Conservation (phyloP, 2,797 vertebrate genomes). For the Pipistrellus pipistrellus region DNA sequence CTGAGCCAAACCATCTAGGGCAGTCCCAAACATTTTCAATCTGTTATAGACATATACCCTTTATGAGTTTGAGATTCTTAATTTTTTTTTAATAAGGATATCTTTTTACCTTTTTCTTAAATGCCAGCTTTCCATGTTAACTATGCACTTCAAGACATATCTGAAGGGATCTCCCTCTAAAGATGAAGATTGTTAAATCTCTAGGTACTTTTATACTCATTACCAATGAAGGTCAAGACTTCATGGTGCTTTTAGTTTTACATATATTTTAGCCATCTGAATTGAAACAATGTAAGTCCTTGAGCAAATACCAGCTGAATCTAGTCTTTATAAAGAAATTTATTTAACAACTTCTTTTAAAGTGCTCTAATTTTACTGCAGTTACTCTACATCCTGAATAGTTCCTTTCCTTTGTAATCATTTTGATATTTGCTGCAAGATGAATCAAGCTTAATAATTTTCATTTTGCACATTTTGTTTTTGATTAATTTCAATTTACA, state of each 20-base stretch:
- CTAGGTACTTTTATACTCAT: slow-evolving; percentile 57
- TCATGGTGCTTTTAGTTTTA: slow-evolving; percentile 56
- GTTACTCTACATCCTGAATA: slow-evolving; percentile 20
- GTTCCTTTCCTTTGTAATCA: slow-evolving; percentile 73
- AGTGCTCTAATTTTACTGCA: slow-evolving; percentile 34
- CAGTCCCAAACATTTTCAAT: slow-evolving; percentile 44
- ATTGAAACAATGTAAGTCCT: slow-evolving; percentile 53
- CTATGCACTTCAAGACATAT: slow-evolving; percentile 61
- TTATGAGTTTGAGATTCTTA: slow-evolving; percentile 39
- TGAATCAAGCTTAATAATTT: slow-evolving; percentile 67
- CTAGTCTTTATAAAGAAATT: slow-evolving; percentile 63
- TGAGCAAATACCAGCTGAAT: slow-evolving; percentile 41
- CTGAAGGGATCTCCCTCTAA: slow-evolving; percentile 53
- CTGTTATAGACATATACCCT: background rate
- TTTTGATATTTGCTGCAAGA: slow-evolving; percentile 77
- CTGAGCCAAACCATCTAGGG: no score
- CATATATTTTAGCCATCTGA: slow-evolving; percentile 40
- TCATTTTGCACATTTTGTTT: slow-evolving; percentile 70
- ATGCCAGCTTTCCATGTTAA: slow-evolving; percentile 64
- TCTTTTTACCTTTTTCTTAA: slow-evolving; percentile 73
- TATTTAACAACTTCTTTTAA: slow-evolving; percentile 57
- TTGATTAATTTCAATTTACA: slow-evolving; percentile 71
- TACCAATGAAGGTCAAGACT: slow-evolving; percentile 56
- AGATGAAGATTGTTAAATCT: slow-evolving; percentile 70
- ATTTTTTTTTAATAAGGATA: slow-evolving; percentile 9